Base-by-base conservation (phyloP, 2,797 vertebrate genomes). In the Acestrorhynchus altus region DNA sequence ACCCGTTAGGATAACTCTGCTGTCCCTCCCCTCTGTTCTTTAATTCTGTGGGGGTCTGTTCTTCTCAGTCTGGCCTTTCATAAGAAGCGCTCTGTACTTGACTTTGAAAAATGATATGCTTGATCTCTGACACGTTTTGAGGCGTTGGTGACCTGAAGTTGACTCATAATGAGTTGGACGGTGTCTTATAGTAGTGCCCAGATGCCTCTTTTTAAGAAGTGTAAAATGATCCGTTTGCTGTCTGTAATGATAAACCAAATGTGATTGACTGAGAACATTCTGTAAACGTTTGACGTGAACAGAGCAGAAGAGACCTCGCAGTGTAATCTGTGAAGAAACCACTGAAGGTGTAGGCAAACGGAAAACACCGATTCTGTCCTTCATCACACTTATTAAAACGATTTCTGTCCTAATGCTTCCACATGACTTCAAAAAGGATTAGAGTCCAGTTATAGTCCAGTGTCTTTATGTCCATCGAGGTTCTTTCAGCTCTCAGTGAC, bases 141-240 rank as follows among this genome's bases (percentile, higher is more conserved):
- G 61, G 35, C 11, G 10, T 11, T n/a, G 15, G 35, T 51, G 46
- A 68, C 26, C 84, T 86, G 82, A 75, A 81, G 82, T 78, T 61
- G 39, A 49, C 28, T 66, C 35, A 69, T 35, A 22, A 49, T 69
- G 66, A 52, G 47, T 31, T 67, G 28, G 12, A 15, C 26, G 44
- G 44, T 67, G 22, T 42, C n/a, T 51, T 46, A 31, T 31, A 26
- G 47, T 47, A 35, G 5, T 35, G 18, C 47, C 46, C 22, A 28
- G 10, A 49, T 51, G 66, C 66, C 66, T 51, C 66, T 68, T 51
- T 13, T 51, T 13, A 66, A 47, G 31, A 51, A 28, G 46, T 51
- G 46, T 68, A 68, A 68, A 52, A 68, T 20, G 46, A 68, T 68
- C 66, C 46, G 1, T n/a, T 13, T 42, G 10, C 59, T 39, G 46